Base-by-base conservation (phyloP, 2,888 invertebrate species). In the Ormyrus nitidulus region DNA sequence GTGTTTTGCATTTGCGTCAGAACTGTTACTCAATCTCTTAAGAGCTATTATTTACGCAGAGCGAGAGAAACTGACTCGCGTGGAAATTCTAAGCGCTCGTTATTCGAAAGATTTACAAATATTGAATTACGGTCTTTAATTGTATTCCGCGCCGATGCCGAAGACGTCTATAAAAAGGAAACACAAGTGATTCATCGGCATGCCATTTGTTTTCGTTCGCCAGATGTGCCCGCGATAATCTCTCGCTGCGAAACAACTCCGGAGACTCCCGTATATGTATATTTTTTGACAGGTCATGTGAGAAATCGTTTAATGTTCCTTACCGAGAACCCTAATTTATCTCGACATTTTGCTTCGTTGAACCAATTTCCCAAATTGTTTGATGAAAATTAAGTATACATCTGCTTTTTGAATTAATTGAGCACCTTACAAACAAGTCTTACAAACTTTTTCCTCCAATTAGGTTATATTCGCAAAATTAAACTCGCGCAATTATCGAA, bases 1-100 rank as follows among this genome's bases (percentile, higher is more conserved):
- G 51, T 64, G 4, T 64, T 74, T 69, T 79, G 6, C 68, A 58
- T 74, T 73, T 69, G 58, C 64, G 51, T 69, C 73, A 79, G 53
- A 62, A 4, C 6, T 9, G 5, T 34, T 48, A 13, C 44, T 72
- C 44, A 56, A 62, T 61, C 34, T 44, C 49, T 49, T 56, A 0
- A 49, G 13, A 62, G 51, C 19, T 56, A 56, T 62, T 62, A 44
- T 58, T 62, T 51, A 56, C 44, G 6, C 7, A 44, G 34, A 9
- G n/a, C 4, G 9, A 0, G 9, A 34, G 34, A 19, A 71, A 44
- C 5, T 19, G n/a, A 49, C 5, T 34, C 34, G 4, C 0, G 34
- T 11, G 13, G 6, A 66, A 34, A 58, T 66, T 48, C n/a, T 10
- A 56, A 13, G 53, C n/a, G 19, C 5, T 64, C 4, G n/a, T 48